Evolutionary conservation across 2,113 vertebrate genomes (phyloP).

Genomic region (Ranitomeya imitator): DNA sequence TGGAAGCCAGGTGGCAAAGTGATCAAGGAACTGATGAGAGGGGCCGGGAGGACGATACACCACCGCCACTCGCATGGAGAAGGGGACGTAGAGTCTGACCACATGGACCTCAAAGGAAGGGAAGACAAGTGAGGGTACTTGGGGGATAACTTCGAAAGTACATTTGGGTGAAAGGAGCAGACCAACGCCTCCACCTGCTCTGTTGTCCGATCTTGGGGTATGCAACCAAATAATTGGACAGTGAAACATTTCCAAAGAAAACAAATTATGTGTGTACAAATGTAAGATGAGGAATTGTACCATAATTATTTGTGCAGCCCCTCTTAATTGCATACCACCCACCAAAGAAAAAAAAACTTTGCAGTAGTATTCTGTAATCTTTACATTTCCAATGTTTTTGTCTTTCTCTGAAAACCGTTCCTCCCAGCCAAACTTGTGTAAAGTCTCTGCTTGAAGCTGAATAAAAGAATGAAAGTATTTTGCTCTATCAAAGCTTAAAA

Average conservation of each 20-base stretch:
- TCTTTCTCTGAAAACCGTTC: slow-evolving; percentile 18
- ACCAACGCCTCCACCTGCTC: too few relatives aligned
- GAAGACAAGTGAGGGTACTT: too few relatives aligned
- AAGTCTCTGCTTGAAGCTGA: slow-evolving; percentile 26
- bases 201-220: too few relatives aligned
- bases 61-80: too few relatives aligned
- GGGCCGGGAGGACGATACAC: too few relatives aligned
- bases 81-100: too few relatives aligned
- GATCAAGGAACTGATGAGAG: too few relatives aligned
- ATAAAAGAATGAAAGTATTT: slow-evolving; percentile 26
- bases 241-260: neutral
- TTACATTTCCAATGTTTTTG: slow-evolving; percentile 28
- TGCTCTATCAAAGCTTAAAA: slow-evolving; percentile 45
- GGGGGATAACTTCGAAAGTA: too few relatives aligned
- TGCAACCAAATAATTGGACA: neutral
- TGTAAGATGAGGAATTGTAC: neutral
- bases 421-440: slow-evolving; percentile 35
- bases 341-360: neutral
- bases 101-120: too few relatives aligned
- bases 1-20: too few relatives aligned
- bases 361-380: slow-evolving; percentile 18
- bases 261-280: neutral
- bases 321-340: slow-evolving; percentile 1
- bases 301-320: slow-evolving; percentile 17
- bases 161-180: too few relatives aligned